Percentiles rank a stretch among this genome's conserved stretches.
phyloP scores from a whole-genome alignment of 2,888 invertebrate species.

The Metopia argyrocephala region DNA sequence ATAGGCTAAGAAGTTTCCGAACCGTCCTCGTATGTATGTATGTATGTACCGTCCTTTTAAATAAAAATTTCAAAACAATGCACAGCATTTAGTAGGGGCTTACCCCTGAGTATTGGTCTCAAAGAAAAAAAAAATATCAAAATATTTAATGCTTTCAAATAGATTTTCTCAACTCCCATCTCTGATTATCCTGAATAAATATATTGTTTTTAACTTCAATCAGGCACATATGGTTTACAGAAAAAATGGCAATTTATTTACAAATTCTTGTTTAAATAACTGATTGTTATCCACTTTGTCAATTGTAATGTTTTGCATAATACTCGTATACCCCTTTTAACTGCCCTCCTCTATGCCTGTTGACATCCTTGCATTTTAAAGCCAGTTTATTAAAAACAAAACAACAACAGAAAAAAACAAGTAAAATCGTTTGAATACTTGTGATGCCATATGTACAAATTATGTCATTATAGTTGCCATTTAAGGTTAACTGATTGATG shows the following conservation, averaged over 20 bases:
- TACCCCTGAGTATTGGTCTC: too few species aligned
- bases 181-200: conserved; percentile 21
- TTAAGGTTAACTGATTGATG: conserved; percentile 65
- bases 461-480: conserved; percentile 65
- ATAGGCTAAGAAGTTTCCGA: too few species aligned
- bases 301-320: conserved; percentile 52
- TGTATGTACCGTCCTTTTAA: too few species aligned
- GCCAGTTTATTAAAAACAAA: conserved; percentile 39
- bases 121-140: neutral
- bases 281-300: conserved; percentile 65
- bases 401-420: neutral
- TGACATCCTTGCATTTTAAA: conserved; percentile 21
- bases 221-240: conserved; percentile 2
- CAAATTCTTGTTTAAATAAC: conserved; percentile 53
- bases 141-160: neutral
- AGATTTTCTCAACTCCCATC: too few species aligned
- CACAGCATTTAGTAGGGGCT: too few species aligned
- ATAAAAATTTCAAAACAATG: too few species aligned
- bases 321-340: neutral
- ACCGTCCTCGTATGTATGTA: too few species aligned
- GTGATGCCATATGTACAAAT: conserved; percentile 63
- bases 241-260: conserved; percentile 16
- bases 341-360: conserved; percentile 9
- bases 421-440: conserved; percentile 56
- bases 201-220: neutral